Evolutionary conservation across 2,113 vertebrate species (phyloP), one percentile per base, ranked within the genome.

Genomic region (Sander lucioperca): DNA sequence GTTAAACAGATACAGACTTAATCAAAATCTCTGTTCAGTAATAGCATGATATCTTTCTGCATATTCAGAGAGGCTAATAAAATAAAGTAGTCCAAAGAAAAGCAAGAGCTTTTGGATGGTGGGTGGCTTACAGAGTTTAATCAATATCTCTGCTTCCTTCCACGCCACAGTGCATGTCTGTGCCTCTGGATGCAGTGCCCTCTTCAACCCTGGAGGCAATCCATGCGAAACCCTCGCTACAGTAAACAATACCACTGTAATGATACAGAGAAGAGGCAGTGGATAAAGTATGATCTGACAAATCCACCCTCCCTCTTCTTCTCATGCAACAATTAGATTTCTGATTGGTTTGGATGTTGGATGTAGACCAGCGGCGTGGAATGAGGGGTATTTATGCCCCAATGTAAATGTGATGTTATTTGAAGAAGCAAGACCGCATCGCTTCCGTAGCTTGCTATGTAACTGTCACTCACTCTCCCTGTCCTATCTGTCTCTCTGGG

Each of bases 61-160:
- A 16, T 48, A 56, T 53, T 71, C 3, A 64, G 39, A 16, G 33
- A 67, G 36, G 68, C 14, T 48, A 50, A 57, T 54, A 45, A 59
- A 59, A 61, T 18, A 2, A 74, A 80, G 36, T 5, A 33, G 25
- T 74, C 18, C 23, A 71, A 82, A 83, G 47, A 76, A 73, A 30
- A 57, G 39, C 54, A 21, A 27, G 6, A 59, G 66, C 67, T 82
- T 69, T 25, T 13, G 1, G 5, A 74, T 14, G 36, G 57, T 84
- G 72, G 67, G 67, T 57, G 75, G 75, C 70, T 86, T 61, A 68
- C 25, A 75, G 67, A 58, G 25, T 63, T 65, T 9, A 80, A 85
- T 89, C 87, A 84, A 90, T 89, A 86, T 36, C 47, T 61, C 66
- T 53, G 66, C 73, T 84, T 74, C 58, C 74, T 75, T 71, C 30